Base-by-base conservation (phyloP, 1,140 invertebrate species). In the Sinonovacula constricta region DNA sequence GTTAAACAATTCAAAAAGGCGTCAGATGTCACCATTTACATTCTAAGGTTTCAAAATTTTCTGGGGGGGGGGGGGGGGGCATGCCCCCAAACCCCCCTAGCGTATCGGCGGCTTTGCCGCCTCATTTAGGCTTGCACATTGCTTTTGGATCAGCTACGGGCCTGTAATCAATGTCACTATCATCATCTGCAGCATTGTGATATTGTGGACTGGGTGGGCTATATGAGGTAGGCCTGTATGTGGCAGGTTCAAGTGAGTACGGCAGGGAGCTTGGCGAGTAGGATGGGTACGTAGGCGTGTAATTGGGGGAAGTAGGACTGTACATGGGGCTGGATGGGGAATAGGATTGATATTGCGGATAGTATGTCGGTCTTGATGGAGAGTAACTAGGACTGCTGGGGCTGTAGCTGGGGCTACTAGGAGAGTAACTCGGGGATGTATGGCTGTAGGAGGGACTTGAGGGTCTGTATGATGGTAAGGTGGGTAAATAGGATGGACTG, bases 321-420 rank as follows among this genome's bases (percentile, higher is more conserved):
- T 91, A 91, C 57, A 83, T 85, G 34, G 91, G 90, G 54, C 96
- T 31, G 84, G 45, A 56, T 24, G 72, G 79, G 97, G 92, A 92
- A 81, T 98, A 99, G 18, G 94, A 95, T 93, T 93, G 83, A 95
- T 92, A 95, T 95, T 87, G 95, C 98, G 99, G 88, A 51, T 82
- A 86, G 79, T 91, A 91, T 66, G 83, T 85, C 26, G 91, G 90
- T 51, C 96, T 33, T 85, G 92, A 82, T 85, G 93, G 88, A 1
- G 91, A 91, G 85, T 97, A 97, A 36, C 93, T 94, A 0, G 96
- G 96, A 56, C 90, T 92, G 39, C 93, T 94, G 0, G 91, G 78
- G 90, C 92, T 22, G 28, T 96, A 93, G 0, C 94, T 95, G 3
- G 94, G 94, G 83, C 95, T 95, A 5, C 94, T 93, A 12, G 96